Evolutionary conservation across 1,140 invertebrate species (phyloP).

Genomic region (Telenomus remus): DNA sequence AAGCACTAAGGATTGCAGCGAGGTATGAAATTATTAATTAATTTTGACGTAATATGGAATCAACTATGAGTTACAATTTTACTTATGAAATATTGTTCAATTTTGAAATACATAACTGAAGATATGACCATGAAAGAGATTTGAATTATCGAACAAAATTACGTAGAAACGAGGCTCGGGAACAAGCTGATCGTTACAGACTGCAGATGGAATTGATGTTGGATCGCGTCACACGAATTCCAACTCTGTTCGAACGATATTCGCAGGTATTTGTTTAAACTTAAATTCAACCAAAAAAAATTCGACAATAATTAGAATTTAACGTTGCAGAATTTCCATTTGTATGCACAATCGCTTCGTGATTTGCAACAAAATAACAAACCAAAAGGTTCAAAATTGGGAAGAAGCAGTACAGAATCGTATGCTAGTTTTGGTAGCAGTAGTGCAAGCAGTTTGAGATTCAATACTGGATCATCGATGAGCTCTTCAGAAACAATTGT

Average conservation of each 20-base stretch:
- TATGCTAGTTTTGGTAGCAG: slow-evolving; percentile 62
- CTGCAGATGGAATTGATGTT: slow-evolving; percentile 84
- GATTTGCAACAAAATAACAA: slow-evolving; percentile 47
- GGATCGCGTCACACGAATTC: slow-evolving; percentile 81
- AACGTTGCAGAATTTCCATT: slow-evolving; percentile 67
- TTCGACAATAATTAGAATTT: too few relatives aligned
- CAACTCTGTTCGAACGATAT: slow-evolving; percentile 82
- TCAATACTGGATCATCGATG: slow-evolving; percentile 66
- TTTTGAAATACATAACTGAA: slow-evolving; percentile 47
- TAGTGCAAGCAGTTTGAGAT: slow-evolving; percentile 56
- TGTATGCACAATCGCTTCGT: slow-evolving; percentile 38
- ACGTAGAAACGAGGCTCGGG: slow-evolving; percentile 80
- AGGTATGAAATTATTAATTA: slow-evolving; percentile 54
- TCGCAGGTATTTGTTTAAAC: slow-evolving; percentile 77
- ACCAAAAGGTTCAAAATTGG: slow-evolving; percentile 54
- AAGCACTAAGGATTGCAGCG: slow-evolving; percentile 78
- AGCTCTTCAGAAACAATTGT: slow-evolving; percentile 64
- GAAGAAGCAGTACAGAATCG: slow-evolving; percentile 64
- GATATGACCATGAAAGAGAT: slow-evolving; percentile 79
- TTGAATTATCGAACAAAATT: slow-evolving; percentile 80
- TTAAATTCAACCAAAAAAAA: background rate
- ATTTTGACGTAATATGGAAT: background rate
- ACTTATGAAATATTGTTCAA: too few relatives aligned
- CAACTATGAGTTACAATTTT: background rate
- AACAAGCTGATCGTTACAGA: slow-evolving; percentile 80